Percentiles rank a stretch among this genome's conserved stretches.
These are phyloP conservation scores for Sinosuthora webbiana DNA, from an alignment of 2,113 vertebrate species.

Conservation along the genomic window DNA sequence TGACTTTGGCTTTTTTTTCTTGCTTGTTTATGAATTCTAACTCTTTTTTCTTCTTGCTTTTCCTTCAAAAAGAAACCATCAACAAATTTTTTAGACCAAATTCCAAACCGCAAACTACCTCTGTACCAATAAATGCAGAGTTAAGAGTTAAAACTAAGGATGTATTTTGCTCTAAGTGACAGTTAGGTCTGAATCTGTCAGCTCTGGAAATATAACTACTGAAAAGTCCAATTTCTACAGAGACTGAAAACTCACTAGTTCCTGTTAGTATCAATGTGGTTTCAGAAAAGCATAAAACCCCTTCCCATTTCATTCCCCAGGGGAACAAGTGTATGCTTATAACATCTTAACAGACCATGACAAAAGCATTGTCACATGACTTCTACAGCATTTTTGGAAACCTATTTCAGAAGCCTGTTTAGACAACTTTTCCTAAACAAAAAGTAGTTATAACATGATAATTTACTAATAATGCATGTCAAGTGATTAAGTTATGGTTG, in stretches of 20 bases:
- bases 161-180: not conserved
- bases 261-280: not conserved
- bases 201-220: not conserved
- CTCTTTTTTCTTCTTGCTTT: not conserved
- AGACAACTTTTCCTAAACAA: not conserved
- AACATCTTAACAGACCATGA: not conserved
- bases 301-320: not conserved
- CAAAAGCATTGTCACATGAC: not conserved
- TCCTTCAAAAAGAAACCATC: not conserved
- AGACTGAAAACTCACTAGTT: not conserved
- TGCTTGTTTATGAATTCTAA: not conserved
- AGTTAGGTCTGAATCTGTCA: not conserved
- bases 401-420: not conserved
- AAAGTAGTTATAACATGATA: not conserved
- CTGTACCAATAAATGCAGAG: not conserved
- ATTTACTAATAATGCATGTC: not conserved
- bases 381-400: not conserved
- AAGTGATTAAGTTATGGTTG: not conserved
- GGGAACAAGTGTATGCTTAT: not conserved
- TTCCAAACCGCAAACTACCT: not conserved
- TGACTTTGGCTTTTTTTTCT: not conserved
- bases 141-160: not conserved
- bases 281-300: not conserved
- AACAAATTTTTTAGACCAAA: not conserved
- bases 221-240: not conserved